Conservation (phyloP, 2,113 vertebrate species). For the Datnioides undecimradiatus region DNA sequence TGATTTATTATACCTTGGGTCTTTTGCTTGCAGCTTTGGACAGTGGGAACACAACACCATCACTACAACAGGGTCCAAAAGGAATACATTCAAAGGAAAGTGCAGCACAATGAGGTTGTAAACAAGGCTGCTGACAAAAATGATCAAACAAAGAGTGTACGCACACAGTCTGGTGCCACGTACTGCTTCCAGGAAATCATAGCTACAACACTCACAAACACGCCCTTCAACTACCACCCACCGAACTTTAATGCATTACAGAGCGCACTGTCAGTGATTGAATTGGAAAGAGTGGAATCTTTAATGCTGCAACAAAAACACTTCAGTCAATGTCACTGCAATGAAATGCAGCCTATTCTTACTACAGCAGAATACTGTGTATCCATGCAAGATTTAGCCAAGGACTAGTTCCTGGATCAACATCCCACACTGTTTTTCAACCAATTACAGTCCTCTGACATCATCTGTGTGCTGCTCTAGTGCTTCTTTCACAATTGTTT, state of each 20-base stretch:
- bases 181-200: background rate
- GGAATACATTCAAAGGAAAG: background rate
- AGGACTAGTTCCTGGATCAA: too few relatives aligned
- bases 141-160: background rate
- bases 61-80: slow-evolving; percentile 5
- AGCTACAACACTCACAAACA: background rate
- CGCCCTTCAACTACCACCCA: background rate
- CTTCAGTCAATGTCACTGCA: too few relatives aligned
- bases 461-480: too few relatives aligned
- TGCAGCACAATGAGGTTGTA: background rate
- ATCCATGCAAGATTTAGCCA: too few relatives aligned
- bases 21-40: background rate
- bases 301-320: background rate
- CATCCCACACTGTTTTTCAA: too few relatives aligned
- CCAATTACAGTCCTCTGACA: too few relatives aligned
- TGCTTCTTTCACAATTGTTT: too few relatives aligned
- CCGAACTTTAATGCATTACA: background rate
- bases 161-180: background rate
- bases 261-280: background rate
- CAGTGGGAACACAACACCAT: too few relatives aligned
- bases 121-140: background rate
- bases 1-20: background rate
- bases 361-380: too few relatives aligned
- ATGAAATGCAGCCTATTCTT: too few relatives aligned
- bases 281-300: background rate